phyloP scores from a whole-genome alignment of 2,113 vertebrate genomes.

The Noturus placidus region DNA sequence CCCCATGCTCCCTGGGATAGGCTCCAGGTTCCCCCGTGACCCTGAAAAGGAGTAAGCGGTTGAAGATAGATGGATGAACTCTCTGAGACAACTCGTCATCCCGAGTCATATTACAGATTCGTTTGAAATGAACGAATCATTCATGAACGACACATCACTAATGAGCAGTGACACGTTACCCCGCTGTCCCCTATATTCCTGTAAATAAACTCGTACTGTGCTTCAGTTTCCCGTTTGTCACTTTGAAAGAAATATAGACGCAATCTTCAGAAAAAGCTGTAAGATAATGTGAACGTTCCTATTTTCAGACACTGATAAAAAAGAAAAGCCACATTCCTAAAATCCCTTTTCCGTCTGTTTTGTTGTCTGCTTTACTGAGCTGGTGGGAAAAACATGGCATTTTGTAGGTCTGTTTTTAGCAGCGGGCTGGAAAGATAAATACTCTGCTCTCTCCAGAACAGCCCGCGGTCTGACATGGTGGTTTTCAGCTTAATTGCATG shows the following conservation, averaged over 20 bases:
- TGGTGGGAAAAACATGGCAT: conserved; percentile 30
- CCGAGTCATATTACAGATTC: no score
- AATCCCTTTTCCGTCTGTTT: neutral
- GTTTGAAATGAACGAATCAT: no score
- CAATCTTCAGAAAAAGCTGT: neutral
- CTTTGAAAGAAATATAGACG: neutral
- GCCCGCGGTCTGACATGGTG: conserved; percentile 11
- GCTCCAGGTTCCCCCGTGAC: no score
- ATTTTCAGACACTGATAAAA: neutral
- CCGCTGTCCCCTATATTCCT: neutral
- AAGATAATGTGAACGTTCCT: neutral
- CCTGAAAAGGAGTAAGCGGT: no score
- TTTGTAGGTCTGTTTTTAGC: conserved; percentile 31
- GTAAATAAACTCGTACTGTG: neutral
- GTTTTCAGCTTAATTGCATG: conserved; percentile 18
- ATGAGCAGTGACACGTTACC: neutral
- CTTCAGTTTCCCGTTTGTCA: neutral
- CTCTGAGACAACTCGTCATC: no score
- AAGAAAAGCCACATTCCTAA: neutral
- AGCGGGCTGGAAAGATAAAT: conserved; percentile 26
- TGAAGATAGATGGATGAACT: no score
- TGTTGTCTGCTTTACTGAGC: conserved; percentile 11
- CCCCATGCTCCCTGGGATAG: no score
- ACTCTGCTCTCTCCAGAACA: neutral
- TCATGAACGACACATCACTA: no score